Base-by-base conservation (phyloP, 2,797 vertebrate species). In the Alosa sapidissima region DNA sequence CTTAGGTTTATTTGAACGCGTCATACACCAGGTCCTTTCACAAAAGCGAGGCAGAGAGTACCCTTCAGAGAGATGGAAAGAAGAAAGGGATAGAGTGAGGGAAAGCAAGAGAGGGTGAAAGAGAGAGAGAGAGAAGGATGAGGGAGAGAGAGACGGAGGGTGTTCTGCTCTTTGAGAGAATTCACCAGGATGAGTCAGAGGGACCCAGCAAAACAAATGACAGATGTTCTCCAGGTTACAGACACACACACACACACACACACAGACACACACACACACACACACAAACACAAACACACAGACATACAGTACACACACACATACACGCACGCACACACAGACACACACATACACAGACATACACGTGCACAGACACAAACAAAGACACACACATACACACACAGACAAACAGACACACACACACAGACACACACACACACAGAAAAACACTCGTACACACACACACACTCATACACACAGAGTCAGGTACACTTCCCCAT, bases 171-270 rank as follows among this genome's bases (percentile, higher is more conserved):
- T 75, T 75, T 78, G 72, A 78, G 41, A 78, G 72, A 78, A 78
- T 78, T 78, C 72, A 47, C 36, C 58, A 28, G 65, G 51, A 49
- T 41, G 83, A 85, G 24, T 68, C 52, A 36, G 41, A 24, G 52
- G 14, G 36, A 45, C n/a, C 13, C 55, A n/a, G 82, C 86, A 16
- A 83, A 48, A 21, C 48, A 86, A 88, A 82, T 13, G 60, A 47
- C 78, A 81, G 55, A 72, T 36, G 81, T 85, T 52, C 10, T 36
- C 33, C 8, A 16, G 72, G 81, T 41, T 28, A 65, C 51, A 28
- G 1, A 28, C 36, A 81, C 33, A 72, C 33, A 72, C 65, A 72
- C 28, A 72, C 65, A 33, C 28, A 28, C 65, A 68, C 24, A 7
- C 24, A 72, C 68, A 28, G 3, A 16, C 68, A 72, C 68, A 72